phyloP scores from a whole-genome alignment of 2,888 invertebrate species.

The Meliscaeva auricollis region DNA sequence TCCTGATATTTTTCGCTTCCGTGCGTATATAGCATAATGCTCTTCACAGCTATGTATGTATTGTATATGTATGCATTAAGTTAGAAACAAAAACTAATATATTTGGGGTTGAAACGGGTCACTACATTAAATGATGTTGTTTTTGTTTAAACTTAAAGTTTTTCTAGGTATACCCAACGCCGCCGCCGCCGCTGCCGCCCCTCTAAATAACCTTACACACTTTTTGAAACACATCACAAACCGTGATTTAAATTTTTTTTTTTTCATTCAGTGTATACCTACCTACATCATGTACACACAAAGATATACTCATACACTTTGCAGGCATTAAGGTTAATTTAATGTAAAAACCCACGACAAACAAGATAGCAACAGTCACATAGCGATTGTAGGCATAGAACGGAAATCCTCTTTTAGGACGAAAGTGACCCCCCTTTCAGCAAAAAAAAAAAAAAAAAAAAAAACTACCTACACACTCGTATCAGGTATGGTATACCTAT shows the following conservation, averaged over 20 bases:
- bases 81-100: conserved; percentile 54
- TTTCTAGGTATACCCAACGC: neutral
- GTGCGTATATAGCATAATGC: neutral
- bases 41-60: neutral
- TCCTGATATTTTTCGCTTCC: neutral
- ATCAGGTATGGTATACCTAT: conserved; percentile 38
- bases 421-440: too few species aligned
- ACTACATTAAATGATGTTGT: conserved; percentile 70
- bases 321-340: conserved; percentile 67
- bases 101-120: conserved; percentile 64
- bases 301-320: neutral
- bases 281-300: neutral
- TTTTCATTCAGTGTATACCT: neutral
- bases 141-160: conserved; percentile 75
- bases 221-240: conserved; percentile 52
- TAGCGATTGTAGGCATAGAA: conserved; percentile 25
- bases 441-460: neutral
- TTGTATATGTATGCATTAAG: neutral
- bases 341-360: conserved; percentile 64
- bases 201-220: conserved; percentile 42
- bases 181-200: neutral
- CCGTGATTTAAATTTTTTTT: conserved; percentile 67
- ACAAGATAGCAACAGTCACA: conserved; percentile 34
- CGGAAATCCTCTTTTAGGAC: conserved; percentile 72
- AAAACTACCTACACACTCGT: neutral